A percentile compares a stretch with the other conserved stretches of the same genome.
Evolutionary conservation across 2,888 invertebrate species (phyloP).

Genomic region (Caenorhabditis uteleia): DNA sequence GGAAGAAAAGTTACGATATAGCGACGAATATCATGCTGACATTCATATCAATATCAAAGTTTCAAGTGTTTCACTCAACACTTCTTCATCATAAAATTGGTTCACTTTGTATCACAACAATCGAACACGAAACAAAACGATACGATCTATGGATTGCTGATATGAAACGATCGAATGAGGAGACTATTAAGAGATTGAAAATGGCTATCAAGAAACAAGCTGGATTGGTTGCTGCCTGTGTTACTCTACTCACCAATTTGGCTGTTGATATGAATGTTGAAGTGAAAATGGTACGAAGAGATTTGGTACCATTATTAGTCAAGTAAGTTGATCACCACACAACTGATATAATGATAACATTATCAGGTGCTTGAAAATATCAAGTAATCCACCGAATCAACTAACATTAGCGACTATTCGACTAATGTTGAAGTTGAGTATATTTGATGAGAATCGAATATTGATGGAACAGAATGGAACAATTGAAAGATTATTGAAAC

Average conservation of each 20-base stretch:
- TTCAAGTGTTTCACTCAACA: slow-evolving; percentile 90
- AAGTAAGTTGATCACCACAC: slow-evolving; percentile 73
- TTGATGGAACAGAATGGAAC: slow-evolving; percentile 84
- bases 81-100: slow-evolving; percentile 91
- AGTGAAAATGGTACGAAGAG: slow-evolving; percentile 89
- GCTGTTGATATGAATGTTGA: slow-evolving; percentile 93
- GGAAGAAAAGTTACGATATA: slow-evolving; percentile 92
- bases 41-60: slow-evolving; percentile 95
- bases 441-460: slow-evolving; percentile 91
- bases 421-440: slow-evolving; percentile 91
- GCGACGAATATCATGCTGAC: slow-evolving; percentile 95
- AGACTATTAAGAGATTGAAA: slow-evolving; percentile 78
- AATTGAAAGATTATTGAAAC: slow-evolving; percentile 82
- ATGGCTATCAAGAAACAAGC: slow-evolving; percentile 92
- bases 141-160: slow-evolving; percentile 85
- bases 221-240: slow-evolving; percentile 79
- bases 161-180: slow-evolving; percentile 64
- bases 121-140: slow-evolving; percentile 90
- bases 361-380: slow-evolving; percentile 27
- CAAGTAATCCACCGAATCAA: slow-evolving; percentile 2
- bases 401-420: slow-evolving; percentile 32
- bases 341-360: no score
- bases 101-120: slow-evolving; percentile 92
- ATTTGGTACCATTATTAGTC: slow-evolving; percentile 72
- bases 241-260: slow-evolving; percentile 90